Base-by-base conservation (phyloP, 2,797 vertebrate genomes). In the Scolopax bukidnonensis region DNA sequence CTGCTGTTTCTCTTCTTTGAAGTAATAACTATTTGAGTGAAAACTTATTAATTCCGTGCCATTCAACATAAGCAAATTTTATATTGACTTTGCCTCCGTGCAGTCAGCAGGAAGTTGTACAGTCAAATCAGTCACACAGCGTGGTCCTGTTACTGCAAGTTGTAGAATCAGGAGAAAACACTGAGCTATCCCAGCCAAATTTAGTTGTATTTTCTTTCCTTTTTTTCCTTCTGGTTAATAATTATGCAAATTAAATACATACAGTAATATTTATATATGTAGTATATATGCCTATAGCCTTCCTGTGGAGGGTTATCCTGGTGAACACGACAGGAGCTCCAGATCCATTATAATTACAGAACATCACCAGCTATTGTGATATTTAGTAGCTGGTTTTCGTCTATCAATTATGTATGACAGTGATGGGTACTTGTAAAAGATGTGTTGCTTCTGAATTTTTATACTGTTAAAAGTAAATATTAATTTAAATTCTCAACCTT, bases 401-500 rank as follows among this genome's bases (percentile, higher is more conserved):
- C 80, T 67, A 16, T 95, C 93, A 79, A n/a, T 84, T 94, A 76
- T 38, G 21, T 67, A 45, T 56, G 84, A 76, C 38, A 76, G n/a
- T 56, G 60, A 76, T 85, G 59, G 33, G 33, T 82, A 67, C 74
- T 90, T 84, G 20, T 70, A 80, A 90, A 83, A 89, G 32, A 79
- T 51, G 16, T 51, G 33, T 76, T 63, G 23, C 54, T 74, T 88
- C 74, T 94, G 73, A 93, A 90, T 33, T 69, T 91, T 59, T 67
- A 38, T 84, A 60, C 32, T 84, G 48, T 41, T 87, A 64, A 59
- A 89, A 82, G 76, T 88, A 96, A 96, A 91, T 61, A 93, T 30
- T 84, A 73, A 85, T 89, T 92, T 80, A 89, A 75, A 38, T 82
- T 93, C 54, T 54, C 16, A 90, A 60, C 18, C 5, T 48, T 86